Evolutionary conservation across 23 tunicate genomes (phyloP).

Genomic region (Styela plicata): DNA sequence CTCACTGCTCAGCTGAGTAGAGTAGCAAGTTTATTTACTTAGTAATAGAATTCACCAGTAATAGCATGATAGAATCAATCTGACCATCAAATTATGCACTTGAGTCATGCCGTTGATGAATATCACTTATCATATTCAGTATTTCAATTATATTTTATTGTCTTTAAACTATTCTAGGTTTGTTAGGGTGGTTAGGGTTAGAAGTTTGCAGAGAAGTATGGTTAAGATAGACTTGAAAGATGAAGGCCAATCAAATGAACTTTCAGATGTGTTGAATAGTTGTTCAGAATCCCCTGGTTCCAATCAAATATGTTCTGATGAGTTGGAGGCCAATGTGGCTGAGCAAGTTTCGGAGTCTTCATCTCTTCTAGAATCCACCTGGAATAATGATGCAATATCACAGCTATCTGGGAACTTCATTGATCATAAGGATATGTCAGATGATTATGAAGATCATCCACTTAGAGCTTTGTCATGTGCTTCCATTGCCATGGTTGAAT

Average conservation of each 20-base stretch:
- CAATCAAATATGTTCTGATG: not conserved
- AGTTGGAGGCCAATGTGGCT: not conserved
- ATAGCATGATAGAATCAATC: too few relatives aligned
- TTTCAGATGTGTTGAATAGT: too few relatives aligned
- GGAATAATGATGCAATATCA: not conserved
- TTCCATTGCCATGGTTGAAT: not conserved
- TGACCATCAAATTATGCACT: too few relatives aligned
- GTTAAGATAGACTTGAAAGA: not conserved
- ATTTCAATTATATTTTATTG: too few relatives aligned
- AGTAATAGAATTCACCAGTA: too few relatives aligned
- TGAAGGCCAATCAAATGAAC: not conserved
- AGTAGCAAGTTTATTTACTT: too few relatives aligned
- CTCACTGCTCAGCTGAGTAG: too few relatives aligned
- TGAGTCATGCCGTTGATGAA: too few relatives aligned
- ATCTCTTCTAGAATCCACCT: not conserved
- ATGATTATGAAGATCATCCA: constrained; percentile 8
- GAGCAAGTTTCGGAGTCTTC: not conserved
- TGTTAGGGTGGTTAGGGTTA: not conserved
- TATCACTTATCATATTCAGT: too few relatives aligned
- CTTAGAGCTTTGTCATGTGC: constrained; percentile 3
- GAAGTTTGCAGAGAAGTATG: not conserved
- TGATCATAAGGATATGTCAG: not conserved
- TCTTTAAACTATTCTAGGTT: too few relatives aligned
- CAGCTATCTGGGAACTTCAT: not conserved
- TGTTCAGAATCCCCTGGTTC: too few relatives aligned